phyloP scores from a whole-genome alignment of 2,888 invertebrate genomes.

The Oxytorus armatus region DNA sequence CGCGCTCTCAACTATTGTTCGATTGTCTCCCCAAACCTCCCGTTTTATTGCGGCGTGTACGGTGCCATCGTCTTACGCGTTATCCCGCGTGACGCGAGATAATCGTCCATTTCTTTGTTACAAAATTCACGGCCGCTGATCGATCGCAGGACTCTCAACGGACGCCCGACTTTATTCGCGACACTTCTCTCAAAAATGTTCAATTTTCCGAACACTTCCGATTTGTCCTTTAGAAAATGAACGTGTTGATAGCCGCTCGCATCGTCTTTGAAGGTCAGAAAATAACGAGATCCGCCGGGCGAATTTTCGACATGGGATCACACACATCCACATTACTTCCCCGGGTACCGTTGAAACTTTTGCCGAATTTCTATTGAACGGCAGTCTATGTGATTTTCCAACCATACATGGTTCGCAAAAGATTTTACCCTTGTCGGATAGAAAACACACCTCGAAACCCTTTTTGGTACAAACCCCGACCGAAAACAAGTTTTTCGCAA shows the following conservation, averaged over 20 bases:
- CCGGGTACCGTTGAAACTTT: too few species aligned
- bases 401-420: constrained; percentile 62
- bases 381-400: constrained; percentile 58
- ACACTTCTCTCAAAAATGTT: constrained; percentile 7
- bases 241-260: constrained; percentile 12
- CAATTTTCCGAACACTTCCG: not conserved
- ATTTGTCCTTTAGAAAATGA: constrained; percentile 33
- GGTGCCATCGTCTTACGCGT: constrained; percentile 38
- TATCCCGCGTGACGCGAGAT: constrained; percentile 59
- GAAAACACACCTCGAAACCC: constrained; percentile 53
- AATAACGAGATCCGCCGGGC: too few species aligned
- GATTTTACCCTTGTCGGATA: constrained; percentile 56
- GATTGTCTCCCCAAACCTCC: constrained; percentile 64
- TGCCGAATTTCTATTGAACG: constrained; percentile 60
- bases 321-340: constrained; percentile 1
- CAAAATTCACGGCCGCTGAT: constrained; percentile 65
- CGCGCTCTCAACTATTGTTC: constrained; percentile 64
- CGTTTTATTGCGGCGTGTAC: constrained; percentile 65
- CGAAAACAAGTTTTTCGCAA: constrained; percentile 69
- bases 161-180: constrained; percentile 29
- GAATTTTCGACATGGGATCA: too few species aligned
- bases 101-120: constrained; percentile 52
- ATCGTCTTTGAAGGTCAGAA: constrained; percentile 33
- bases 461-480: constrained; percentile 60
- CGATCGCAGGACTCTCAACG: constrained; percentile 14